Evolutionary conservation across 2,797 vertebrate genomes (phyloP), one percentile per base, ranked within the genome.

Genomic region (Trachurus trachurus): DNA sequence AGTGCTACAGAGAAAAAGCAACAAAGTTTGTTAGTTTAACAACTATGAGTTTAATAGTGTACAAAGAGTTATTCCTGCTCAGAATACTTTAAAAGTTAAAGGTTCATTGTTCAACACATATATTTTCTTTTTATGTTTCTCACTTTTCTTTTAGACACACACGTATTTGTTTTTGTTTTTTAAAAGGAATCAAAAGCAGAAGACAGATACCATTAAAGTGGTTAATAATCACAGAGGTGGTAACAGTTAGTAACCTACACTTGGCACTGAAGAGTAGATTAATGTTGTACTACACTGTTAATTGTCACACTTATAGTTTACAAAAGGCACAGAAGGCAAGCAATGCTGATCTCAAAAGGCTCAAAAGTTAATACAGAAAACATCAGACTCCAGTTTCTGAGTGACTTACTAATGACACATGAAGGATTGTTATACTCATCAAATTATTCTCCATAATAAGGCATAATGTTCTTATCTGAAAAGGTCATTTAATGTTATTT

Each of bases 11-110:
- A 95, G 94, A 95, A 93, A 92, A 93, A 95, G 95, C 94, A 90
- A 95, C 94, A 94, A 95, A 95, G 94, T 95, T 95, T 89, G 95
- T 96, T 95, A 94, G 91, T 94, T 95, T 93, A 80, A 94, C 93
- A 94, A 91, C 94, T 95, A 94, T 87, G 86, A 90, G 93, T 95
- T 95, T 96, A 95, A 94, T 95, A 84, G 88, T 92, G 83, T 93
- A 95, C 94, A 96, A 91, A 92, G 91, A 93, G 94, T 95, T 96
- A 95, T 92, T 93, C 71, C 90, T 90, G 91, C 89, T 90, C 88
- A 91, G 87, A 91, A 90, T 84, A 83, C 79, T 89, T 89, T 89
- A 92, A 91, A 93, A 93, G 93, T 94, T 94, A 94, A 91, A 92
- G 57, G 63, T 82, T 84, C 84, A 85, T 70, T 34, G 74, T 89